phyloP scores from a whole-genome alignment of 2,113 vertebrate species.

The Picathartes gymnocephalus region DNA sequence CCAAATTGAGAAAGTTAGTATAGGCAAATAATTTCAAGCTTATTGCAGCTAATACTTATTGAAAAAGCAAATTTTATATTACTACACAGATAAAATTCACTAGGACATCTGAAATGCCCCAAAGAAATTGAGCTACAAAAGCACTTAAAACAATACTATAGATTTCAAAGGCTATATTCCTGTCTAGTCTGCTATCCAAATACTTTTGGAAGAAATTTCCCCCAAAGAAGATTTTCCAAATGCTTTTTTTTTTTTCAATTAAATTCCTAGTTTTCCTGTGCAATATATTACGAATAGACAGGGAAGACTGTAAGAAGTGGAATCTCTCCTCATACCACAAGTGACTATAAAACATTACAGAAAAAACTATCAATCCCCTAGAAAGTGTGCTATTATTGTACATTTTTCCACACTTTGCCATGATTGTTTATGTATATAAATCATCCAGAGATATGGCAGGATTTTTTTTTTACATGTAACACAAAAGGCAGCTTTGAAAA shows the following conservation, averaged over 20 bases:
- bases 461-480: background rate
- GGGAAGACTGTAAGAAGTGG: background rate
- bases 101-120: background rate
- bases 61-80: background rate
- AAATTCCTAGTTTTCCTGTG: background rate
- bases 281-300: background rate
- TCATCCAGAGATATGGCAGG: background rate
- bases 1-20: background rate
- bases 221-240: background rate
- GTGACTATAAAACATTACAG: background rate
- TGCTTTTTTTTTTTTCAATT: background rate
- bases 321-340: background rate
- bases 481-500: background rate
- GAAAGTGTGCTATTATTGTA: background rate
- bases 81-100: background rate
- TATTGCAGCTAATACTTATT: background rate
- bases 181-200: background rate
- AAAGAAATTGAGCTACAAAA: background rate
- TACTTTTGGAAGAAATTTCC: background rate
- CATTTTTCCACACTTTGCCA: background rate
- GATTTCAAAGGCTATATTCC: background rate
- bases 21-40: background rate
- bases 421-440: background rate
- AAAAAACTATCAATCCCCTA: background rate
- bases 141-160: background rate